Conservation (phyloP, 2,888 invertebrate species). For the Troides aeacus region DNA sequence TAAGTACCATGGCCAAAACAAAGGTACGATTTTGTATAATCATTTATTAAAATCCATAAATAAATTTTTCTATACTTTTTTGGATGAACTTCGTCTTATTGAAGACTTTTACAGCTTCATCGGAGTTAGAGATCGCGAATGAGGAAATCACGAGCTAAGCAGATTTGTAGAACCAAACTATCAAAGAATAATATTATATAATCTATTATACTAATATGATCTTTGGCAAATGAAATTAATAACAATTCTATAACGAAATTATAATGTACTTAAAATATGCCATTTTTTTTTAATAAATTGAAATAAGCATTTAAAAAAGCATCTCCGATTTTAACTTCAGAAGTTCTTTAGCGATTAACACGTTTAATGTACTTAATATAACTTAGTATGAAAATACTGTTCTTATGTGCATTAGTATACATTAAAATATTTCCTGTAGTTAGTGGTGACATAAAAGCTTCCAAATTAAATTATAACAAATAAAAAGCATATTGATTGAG, state of each 20-base stretch:
- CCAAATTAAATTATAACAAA: no score
- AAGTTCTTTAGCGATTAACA: not conserved
- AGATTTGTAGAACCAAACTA: not conserved
- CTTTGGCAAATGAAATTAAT: conserved; percentile 26
- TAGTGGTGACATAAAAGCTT: conserved; percentile 16
- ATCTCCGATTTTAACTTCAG: no score
- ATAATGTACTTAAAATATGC: not conserved
- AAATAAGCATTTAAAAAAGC: not conserved
- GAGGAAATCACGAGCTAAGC: no score
- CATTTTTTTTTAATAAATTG: not conserved
- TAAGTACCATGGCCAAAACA: conserved; percentile 35
- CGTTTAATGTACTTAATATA: conserved; percentile 11
- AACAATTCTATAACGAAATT: conserved; percentile 1
- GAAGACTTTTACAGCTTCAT: no score
- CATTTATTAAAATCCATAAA: conserved; percentile 15
- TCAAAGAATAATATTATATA: not conserved
- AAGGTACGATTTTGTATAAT: conserved; percentile 2
- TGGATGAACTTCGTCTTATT: no score
- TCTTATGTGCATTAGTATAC: conserved; percentile 13
- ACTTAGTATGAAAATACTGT: conserved; percentile 29
- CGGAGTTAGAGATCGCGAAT: no score
- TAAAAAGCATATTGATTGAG: no score
- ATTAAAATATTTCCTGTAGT: conserved; percentile 4
- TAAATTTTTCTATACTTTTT: not conserved
- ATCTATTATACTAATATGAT: conserved; percentile 20